Base-by-base conservation (phyloP, 2,888 invertebrate genomes). In the Nasonia oneida region DNA sequence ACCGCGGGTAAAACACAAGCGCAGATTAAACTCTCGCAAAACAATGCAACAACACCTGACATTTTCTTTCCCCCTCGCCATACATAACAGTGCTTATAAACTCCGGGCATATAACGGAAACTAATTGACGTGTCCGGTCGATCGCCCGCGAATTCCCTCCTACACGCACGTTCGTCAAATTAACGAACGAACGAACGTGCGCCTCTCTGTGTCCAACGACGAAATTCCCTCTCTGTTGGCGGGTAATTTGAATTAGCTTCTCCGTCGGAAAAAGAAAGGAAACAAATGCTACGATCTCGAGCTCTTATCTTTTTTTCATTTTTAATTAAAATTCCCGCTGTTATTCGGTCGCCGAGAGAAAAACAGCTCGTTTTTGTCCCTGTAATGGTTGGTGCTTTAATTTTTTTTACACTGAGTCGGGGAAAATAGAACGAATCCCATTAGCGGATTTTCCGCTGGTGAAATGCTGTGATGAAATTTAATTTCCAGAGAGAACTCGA, bases 301-400 rank as follows among this genome's bases (percentile, higher is more conserved):
- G 39, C 23, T 14, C 15, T 23, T 33, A 0, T 29, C 12, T 14
- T 33, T 67, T 3, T 64, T 47, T 3, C 67, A 50, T 74, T 75
- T 75, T 18, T 70, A 76, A 76, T 82, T 82, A 76, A 82, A 76
- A 4, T 82, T 76, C 64, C 47, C 47, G 18, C n/a, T 76, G 50
- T 75, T 14, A 70, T 39, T 81, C 29, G 29, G 33, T 29, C 12
- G 12, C 14, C 2, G 67, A 67, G 23, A 61, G 4, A 37, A 29
- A 67, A 10, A 23, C 64, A 10, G 23, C 12, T 64, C 64, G 3
- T 29, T 64, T 6, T 64, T 6, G 29, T 23, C n/a, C 6, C 8
- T 10, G 4, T 61, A 1, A 23, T 61, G 61, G 15, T 10, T 10
- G 29, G 18, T 18, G 53, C 15, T 14, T 53, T 29, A 29, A 29